Conservation (phyloP, 2,797 vertebrate species). For the Glossophaga mutica region DNA sequence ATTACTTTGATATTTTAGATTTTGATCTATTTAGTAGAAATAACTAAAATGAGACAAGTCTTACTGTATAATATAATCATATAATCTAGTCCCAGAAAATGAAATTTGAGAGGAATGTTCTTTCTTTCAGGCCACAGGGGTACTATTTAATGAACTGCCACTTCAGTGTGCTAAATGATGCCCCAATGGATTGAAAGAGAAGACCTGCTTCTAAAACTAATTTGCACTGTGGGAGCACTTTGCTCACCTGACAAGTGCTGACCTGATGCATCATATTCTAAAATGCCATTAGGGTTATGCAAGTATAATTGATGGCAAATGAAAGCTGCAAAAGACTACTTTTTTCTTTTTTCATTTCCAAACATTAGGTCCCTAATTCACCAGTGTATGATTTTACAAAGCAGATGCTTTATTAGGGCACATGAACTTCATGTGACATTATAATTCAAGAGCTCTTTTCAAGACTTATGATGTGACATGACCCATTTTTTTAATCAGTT, state of each 20-base stretch:
- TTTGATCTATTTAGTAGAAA: neutral
- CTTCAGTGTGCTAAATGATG: slow-evolving; percentile 48
- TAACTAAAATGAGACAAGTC: neutral
- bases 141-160: slow-evolving; percentile 55
- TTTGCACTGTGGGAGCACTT: slow-evolving; percentile 47
- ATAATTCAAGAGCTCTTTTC: neutral
- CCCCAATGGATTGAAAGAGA: neutral
- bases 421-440: slow-evolving; percentile 30
- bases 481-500: neutral
- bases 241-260: slow-evolving; percentile 33
- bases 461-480: neutral
- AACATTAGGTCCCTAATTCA: slow-evolving; percentile 6
- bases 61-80: neutral
- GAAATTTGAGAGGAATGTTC: slow-evolving; percentile 3
- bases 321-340: neutral
- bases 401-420: neutral
- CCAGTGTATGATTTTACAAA: slow-evolving; percentile 1
- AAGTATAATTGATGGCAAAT: slow-evolving; percentile 33
- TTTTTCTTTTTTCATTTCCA: neutral
- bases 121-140: neutral
- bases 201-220: slow-evolving; percentile 29
- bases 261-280: slow-evolving; percentile 1
- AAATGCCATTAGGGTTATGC: slow-evolving; percentile 26
- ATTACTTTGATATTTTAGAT: slow-evolving; percentile 2
- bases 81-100: neutral